phyloP scores from a whole-genome alignment of 2,888 invertebrate genomes.

The Eumerus sabulonum region DNA sequence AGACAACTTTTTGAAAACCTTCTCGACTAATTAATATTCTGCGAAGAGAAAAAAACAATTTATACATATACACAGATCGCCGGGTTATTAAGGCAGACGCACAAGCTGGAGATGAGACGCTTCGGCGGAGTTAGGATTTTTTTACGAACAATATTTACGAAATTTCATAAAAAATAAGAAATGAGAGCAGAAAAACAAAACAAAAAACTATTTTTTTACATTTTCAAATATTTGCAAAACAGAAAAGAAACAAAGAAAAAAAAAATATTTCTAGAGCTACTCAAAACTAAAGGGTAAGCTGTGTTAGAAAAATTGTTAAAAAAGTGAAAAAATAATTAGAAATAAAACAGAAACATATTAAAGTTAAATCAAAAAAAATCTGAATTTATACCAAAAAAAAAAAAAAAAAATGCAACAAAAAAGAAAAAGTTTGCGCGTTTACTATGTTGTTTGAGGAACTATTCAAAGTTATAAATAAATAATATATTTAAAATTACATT shows the following conservation, averaged over 20 bases:
- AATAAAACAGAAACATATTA: no score
- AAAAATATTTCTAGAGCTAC: background rate
- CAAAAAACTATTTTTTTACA: conserved; percentile 61
- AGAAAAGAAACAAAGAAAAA: conserved; percentile 3
- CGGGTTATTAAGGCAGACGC: no score
- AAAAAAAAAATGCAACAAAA: no score
- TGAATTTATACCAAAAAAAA: no score
- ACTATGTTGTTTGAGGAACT: no score
- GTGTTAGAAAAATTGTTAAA: no score
- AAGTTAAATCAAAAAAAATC: no score
- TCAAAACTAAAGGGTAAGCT: no score
- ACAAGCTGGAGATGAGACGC: no score
- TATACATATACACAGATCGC: no score
- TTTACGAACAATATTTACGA: conserved; percentile 14
- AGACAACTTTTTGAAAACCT: conserved; percentile 1
- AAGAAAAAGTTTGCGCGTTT: no score
- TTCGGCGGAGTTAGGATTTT: conserved; percentile 14
- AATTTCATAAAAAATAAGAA: conserved; percentile 3
- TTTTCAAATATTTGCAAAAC: conserved; percentile 47
- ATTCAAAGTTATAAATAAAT: conserved; percentile 10
- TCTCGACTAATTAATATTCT: background rate
- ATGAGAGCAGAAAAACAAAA: conserved; percentile 20
- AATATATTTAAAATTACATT: conserved; percentile 1
- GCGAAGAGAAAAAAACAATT: background rate
- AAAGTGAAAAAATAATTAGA: no score